Evolutionary conservation across 2,797 vertebrate species (phyloP).

Genomic region (Rhabdophis nuchalis): DNA sequence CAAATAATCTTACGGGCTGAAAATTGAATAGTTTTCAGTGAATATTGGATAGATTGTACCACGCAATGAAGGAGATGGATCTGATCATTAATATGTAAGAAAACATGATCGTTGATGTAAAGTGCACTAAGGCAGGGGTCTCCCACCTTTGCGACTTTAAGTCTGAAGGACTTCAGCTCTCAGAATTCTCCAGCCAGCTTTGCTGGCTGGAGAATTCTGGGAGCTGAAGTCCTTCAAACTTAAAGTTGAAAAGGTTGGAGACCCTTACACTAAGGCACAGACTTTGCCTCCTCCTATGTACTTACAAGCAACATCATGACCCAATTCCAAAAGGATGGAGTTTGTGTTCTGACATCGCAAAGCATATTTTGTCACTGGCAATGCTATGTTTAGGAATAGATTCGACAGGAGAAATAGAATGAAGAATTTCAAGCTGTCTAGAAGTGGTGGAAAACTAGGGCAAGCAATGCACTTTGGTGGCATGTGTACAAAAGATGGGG

Average conservation of each 20-base stretch:
- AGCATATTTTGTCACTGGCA: neutral
- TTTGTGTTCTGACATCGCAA: neutral
- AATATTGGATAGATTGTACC: neutral
- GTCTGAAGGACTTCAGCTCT: too few species aligned
- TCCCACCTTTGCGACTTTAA: too few species aligned
- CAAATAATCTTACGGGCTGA: neutral
- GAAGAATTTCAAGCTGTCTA: neutral
- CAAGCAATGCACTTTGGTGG: neutral
- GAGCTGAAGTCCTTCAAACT: too few species aligned
- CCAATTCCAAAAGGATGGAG: neutral
- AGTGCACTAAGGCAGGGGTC: neutral
- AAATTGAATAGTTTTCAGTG: neutral
- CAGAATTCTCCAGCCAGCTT: too few species aligned
- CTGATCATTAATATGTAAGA: neutral
- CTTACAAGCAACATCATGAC: neutral
- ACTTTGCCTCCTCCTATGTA: neutral
- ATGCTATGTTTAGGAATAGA: neutral
- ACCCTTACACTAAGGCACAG: neutral
- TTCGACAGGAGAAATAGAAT: neutral
- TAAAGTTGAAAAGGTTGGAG: too few species aligned
- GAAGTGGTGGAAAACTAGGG: neutral
- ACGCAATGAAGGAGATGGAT: neutral
- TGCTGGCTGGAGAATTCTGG: too few species aligned
- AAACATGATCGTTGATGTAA: neutral
- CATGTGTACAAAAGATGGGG: neutral